A percentile compares a stretch with the other conserved stretches of the same genome.
Evolutionary conservation across 2,888 invertebrate species (phyloP).

Genomic region (Drepanosiphum platanoidis): DNA sequence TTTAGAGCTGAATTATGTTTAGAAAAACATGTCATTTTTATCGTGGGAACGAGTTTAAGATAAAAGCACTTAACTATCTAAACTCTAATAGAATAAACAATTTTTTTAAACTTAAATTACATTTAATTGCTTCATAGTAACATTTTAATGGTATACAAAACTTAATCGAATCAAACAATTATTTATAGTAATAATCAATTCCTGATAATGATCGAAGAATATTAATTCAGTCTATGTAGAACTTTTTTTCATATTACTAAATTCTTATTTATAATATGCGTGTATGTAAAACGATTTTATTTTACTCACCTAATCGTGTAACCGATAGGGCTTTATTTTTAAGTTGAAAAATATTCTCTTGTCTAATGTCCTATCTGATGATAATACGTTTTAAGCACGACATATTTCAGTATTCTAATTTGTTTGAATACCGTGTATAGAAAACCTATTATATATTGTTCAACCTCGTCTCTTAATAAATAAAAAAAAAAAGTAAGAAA

Average conservation of each 20-base stretch:
- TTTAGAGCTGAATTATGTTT: background rate
- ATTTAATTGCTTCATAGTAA: background rate
- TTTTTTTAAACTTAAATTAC: background rate
- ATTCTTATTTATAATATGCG: background rate
- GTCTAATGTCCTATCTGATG: background rate
- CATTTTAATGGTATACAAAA: background rate
- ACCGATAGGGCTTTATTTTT: background rate
- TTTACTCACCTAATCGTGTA: background rate
- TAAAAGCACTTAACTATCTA: background rate
- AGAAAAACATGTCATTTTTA: background rate
- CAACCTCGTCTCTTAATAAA: slow-evolving; percentile 18
- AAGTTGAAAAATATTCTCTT: background rate
- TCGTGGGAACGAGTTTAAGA: background rate
- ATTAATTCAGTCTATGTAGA: background rate
- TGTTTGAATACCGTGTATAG: too few species aligned
- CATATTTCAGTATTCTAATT: too few species aligned
- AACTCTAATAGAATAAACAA: background rate
- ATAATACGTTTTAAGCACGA: background rate
- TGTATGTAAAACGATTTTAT: background rate
- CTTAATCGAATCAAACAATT: background rate
- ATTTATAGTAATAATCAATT: background rate
- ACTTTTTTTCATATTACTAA: background rate
- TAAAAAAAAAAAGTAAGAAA: too few species aligned
- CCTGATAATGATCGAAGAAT: background rate
- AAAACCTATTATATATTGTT: too few species aligned